These are phyloP conservation scores for Drosophila mimica DNA, from an alignment of 2,888 invertebrate genomes.

Conservation along the genomic window DNA sequence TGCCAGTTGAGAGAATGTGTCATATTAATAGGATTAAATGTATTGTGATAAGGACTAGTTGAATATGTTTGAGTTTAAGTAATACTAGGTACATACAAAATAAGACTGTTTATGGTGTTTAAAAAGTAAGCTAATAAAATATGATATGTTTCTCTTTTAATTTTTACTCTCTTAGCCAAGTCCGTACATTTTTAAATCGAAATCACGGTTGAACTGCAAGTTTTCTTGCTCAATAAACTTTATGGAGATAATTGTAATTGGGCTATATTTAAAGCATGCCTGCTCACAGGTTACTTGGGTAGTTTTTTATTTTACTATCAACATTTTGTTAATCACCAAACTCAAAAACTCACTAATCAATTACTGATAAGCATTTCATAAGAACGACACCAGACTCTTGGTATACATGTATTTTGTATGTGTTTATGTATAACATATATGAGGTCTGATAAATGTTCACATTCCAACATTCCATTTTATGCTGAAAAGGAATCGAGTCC, in stretches of 20 bases:
- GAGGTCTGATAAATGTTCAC: constrained; percentile 22
- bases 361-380: constrained; percentile 36
- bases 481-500: constrained; percentile 2
- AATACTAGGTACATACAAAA: constrained; percentile 3
- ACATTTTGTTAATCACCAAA: constrained; percentile 18
- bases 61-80: constrained; percentile 17
- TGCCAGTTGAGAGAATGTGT: constrained; percentile 28
- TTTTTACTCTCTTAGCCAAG: background rate
- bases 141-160: background rate
- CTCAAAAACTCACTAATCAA: background rate
- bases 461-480: constrained; percentile 7
- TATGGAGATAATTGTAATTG: background rate
- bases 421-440: background rate
- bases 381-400: background rate
- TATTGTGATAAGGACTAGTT: constrained; percentile 46
- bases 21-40: background rate
- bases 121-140: constrained; percentile 15
- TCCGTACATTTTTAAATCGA: background rate
- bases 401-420: no score
- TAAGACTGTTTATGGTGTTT: constrained; percentile 21
- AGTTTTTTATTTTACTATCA: background rate
- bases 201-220: constrained; percentile 17
- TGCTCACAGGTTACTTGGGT: background rate
- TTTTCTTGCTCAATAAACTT: constrained; percentile 24
- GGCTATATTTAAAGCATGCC: background rate